Evolutionary conservation across 1,140 invertebrate species (phyloP), one percentile per base, ranked within the genome.

Genomic region (Bombus turneri): DNA sequence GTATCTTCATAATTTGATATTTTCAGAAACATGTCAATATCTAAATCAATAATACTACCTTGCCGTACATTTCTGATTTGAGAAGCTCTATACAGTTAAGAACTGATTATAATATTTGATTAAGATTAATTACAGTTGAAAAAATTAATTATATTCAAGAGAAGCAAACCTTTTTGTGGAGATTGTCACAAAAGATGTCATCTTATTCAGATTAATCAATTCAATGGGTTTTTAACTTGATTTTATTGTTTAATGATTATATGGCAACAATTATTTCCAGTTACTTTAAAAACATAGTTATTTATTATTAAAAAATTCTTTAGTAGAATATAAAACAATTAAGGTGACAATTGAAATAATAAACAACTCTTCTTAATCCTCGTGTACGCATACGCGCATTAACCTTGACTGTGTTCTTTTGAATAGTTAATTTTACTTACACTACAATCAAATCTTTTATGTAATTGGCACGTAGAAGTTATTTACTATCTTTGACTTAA

Each of bases 1-100:
- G 98, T 98, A 87, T 98, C 98, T 94, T 98, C 98, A 96, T 99
- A 99, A 94, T 98, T 98, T 15, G 97, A 97, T 62, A 97, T 97
- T 95, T 98, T 98, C 53, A 98, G 94, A 92, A 97, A 97, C 94
- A 97, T 97, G 88, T 97, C 97, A 73, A 97, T 96, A 84, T 97
- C 97, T 91, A 97, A 96, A 89, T 96, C 96, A 83, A 95, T 94
- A 41, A 97, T 95, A 91, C 97, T 97, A 43, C 93, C 93, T 77
- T 95, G 94, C 59, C 94, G 90, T 39, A 85, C 88, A 86, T 90
- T 91, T 85, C 89, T 93, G 18, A 86, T 83, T 5, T 91, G 92
- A 34, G 87, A 41, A 69, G 87, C 22, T 59, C 81, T 83, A 66
- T 10, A 39, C 12, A 3, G 72, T 5, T 2, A 39, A 78, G 85